Evolutionary conservation across 2,888 invertebrate species (phyloP), one percentile per base, ranked within the genome.

Genomic region (Microchrysa polita): DNA sequence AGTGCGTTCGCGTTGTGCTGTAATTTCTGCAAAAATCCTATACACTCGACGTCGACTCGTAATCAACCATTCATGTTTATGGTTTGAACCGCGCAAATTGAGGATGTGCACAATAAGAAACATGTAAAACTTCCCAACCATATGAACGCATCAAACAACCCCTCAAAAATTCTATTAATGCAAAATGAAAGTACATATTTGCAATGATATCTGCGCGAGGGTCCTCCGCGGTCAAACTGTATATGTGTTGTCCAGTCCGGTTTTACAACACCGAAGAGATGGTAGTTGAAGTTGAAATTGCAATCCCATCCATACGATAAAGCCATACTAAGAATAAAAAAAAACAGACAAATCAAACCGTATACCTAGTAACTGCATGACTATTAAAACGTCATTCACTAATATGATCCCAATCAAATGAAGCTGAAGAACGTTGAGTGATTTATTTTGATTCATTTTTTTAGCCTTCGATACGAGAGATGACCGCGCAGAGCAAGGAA

Each of bases 391-490:
- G 69, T 69, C 69, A 69, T 57, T 69, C 69, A 69, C 69, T 69
- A 69, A 69, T 69, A 69, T 69, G 69, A 69, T 69, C 57, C 69
- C 69, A 69, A 69, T 69, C 69, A 69, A 69, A 69, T 20, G 69
- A 20, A 40, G 34, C 57, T 22, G 16, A 52, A 69, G 69, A 34
- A 23, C 55, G 55, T 53, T 65, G 12, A 7, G 22, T 10, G 48
- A 18, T 48, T 69, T 69, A 57, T 55, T 57, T 40, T 69, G 55
- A 44, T 44, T 34, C 53, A 53, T 4, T 53, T 40, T 55, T 27
- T 18, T n/a, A n/a, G n/a, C n/a, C 7, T 34, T 34, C 7, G 27
- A 34, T 2, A 34, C 27, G 27, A 2, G 27, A 5, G 27, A 34
- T 34, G 27, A 34, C 27, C 27, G 7, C 27, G n/a, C n/a, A n/a